Evolutionary conservation across 2,113 vertebrate species (phyloP).

Genomic region (Myotis davidii): DNA sequence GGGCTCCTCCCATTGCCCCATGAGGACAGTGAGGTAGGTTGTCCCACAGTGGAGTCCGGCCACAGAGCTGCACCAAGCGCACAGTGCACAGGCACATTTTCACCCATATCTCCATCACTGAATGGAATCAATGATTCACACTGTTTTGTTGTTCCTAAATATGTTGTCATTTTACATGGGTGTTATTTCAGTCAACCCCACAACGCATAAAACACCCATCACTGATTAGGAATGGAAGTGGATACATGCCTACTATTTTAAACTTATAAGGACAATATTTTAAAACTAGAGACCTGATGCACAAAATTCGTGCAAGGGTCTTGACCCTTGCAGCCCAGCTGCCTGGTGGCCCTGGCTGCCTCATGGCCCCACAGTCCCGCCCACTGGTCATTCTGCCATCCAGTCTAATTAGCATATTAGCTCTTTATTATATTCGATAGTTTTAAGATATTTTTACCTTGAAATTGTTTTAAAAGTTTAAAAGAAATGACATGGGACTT

Average conservation of each 20-base stretch:
- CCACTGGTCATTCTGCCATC: too few species aligned
- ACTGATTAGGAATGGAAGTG: not conserved
- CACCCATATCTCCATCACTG: not conserved
- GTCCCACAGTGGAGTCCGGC: rapidly evolving
- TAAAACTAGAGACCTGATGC: too few species aligned
- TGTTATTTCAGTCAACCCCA: not conserved
- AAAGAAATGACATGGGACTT: not conserved
- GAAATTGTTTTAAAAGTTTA: not conserved
- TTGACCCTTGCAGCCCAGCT: too few species aligned
- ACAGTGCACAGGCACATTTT: too few species aligned
- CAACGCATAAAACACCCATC: not conserved
- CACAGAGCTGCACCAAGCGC: not conserved
- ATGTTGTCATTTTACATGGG: not conserved
- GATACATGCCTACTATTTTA: not conserved
- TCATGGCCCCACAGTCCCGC: too few species aligned
- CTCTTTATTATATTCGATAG: too few species aligned
- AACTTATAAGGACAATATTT: not conserved
- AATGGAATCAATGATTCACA: not conserved
- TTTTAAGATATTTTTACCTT: not conserved
- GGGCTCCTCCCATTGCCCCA: rapidly evolving
- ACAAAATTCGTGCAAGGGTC: too few species aligned
- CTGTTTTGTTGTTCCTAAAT: not conserved
- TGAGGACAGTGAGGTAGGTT: rapidly evolving
- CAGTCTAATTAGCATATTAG: too few species aligned
- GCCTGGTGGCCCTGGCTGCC: too few species aligned